Evolutionary conservation across 2,888 invertebrate genomes (phyloP).

Genomic region (Octonoba sinensis): DNA sequence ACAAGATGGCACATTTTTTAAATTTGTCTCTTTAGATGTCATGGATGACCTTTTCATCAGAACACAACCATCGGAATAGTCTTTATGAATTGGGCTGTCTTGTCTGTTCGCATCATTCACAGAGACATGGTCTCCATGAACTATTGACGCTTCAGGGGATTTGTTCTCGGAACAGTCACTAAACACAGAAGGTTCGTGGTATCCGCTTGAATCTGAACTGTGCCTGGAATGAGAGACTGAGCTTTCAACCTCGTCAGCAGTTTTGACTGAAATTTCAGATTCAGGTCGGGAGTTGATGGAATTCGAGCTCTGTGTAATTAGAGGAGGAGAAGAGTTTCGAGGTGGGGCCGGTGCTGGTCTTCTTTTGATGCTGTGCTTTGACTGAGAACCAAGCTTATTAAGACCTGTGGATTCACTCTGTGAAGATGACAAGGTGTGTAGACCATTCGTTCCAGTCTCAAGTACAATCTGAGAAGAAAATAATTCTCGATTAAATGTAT

Average conservation of each 20-base stretch:
- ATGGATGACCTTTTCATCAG: conserved; percentile 41
- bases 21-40: conserved; percentile 49
- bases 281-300: conserved; percentile 60
- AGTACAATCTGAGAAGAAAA: conserved; percentile 28
- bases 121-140: conserved; percentile 41
- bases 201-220: conserved; percentile 81
- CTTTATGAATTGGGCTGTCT: conserved; percentile 48
- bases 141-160: conserved; percentile 60
- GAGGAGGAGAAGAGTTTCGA: conserved; percentile 67
- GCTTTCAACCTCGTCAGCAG: conserved; percentile 65
- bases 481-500: too few species aligned
- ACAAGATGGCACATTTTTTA: conserved; percentile 55
- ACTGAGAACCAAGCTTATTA: conserved; percentile 43
- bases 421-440: conserved; percentile 74
- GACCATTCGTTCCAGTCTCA: conserved; percentile 27
- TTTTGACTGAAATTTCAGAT: conserved; percentile 52
- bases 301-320: conserved; percentile 66
- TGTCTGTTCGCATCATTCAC: conserved; percentile 28
- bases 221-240: conserved; percentile 77
- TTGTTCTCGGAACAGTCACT: conserved; percentile 75
- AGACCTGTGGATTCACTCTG: conserved; percentile 74
- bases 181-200: conserved; percentile 79
- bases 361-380: conserved; percentile 46
- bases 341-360: conserved; percentile 70
- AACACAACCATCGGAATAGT: conserved; percentile 14